phyloP scores from a whole-genome alignment of 2,888 invertebrate species.

The Mythimna lalbum region DNA sequence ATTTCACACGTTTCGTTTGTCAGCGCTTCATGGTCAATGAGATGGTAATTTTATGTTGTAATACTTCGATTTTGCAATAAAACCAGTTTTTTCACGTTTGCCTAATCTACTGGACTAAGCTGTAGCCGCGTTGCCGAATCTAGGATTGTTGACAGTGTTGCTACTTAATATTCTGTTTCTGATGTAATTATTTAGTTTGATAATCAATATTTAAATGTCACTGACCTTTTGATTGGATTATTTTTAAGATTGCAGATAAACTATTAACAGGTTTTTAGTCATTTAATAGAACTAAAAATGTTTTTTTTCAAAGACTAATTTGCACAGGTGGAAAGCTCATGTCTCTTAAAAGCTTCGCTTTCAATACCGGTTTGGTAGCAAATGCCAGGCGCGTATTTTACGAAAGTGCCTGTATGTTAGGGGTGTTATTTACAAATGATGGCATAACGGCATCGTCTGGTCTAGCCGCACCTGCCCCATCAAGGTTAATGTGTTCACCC shows the following conservation, averaged over 20 bases:
- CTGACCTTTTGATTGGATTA: slow-evolving; percentile 37
- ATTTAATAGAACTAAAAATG: neutral
- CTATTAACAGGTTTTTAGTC: neutral
- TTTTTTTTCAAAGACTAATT: slow-evolving; percentile 11
- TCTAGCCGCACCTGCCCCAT: slow-evolving; percentile 64
- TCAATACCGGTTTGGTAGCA: slow-evolving; percentile 19
- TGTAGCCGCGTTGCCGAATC: slow-evolving; percentile 39
- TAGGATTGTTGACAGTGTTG: slow-evolving; percentile 47
- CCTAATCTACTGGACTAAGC: slow-evolving; percentile 52
- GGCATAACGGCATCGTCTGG: slow-evolving; percentile 59
- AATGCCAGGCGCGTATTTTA: slow-evolving; percentile 10
- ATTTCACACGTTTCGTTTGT: slow-evolving; percentile 71
- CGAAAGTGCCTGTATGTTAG: slow-evolving; percentile 27
- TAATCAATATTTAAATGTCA: slow-evolving; percentile 46
- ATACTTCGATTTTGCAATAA: slow-evolving; percentile 70
- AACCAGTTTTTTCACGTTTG: slow-evolving; percentile 73
- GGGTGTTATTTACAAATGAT: slow-evolving; percentile 59
- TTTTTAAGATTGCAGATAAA: slow-evolving; percentile 3
- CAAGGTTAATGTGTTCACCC: slow-evolving; percentile 69
- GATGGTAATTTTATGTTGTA: slow-evolving; percentile 78
- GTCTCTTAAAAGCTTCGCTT: slow-evolving; percentile 14
- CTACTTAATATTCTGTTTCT: slow-evolving; percentile 47
- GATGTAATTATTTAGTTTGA: slow-evolving; percentile 40
- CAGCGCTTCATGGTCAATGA: slow-evolving; percentile 78
- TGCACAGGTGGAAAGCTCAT: slow-evolving; percentile 8